These are phyloP conservation scores for Motacilla tschutschensis DNA, from an alignment of 2,113 vertebrate genomes.

Conservation along the genomic window DNA sequence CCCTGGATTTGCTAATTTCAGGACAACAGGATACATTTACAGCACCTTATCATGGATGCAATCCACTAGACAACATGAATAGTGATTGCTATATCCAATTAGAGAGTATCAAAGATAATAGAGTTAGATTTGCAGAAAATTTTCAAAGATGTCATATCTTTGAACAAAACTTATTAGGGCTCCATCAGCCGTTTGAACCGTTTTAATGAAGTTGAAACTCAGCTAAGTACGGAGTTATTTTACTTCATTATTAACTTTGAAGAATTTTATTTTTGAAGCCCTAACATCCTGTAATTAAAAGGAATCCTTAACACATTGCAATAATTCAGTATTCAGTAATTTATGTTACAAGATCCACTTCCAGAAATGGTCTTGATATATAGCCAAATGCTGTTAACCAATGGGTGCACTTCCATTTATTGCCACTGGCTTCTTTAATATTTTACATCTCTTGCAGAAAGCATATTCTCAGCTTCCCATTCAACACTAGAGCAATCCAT, in stretches of 20 bases:
- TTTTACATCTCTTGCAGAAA: constrained; percentile 15
- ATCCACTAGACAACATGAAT: constrained; percentile 36
- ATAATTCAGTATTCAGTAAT: constrained; percentile 31
- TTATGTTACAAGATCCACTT: constrained; percentile 34
- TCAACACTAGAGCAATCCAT: not conserved
- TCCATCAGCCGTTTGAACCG: constrained; percentile 60
- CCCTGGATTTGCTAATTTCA: not conserved
- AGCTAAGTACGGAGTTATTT: constrained; percentile 57
- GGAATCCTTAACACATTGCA: constrained; percentile 62
- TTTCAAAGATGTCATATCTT: constrained; percentile 68
- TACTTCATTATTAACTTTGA: constrained; percentile 45
- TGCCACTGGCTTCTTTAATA: constrained; percentile 9
- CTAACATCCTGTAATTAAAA: constrained; percentile 59
- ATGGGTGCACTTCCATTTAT: not conserved
- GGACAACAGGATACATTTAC: constrained; percentile 2
- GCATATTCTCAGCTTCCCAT: not conserved
- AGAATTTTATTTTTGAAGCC: constrained; percentile 54
- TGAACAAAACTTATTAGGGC: constrained; percentile 69
- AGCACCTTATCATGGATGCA: constrained; percentile 5
- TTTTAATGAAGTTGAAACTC: constrained; percentile 68
- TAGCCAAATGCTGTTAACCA: not conserved
- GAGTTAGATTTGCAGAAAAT: constrained; percentile 51
- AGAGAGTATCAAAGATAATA: constrained; percentile 64
- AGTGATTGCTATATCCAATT: constrained; percentile 53
- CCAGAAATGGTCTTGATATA: constrained; percentile 34